Conservation (phyloP, 2,797 vertebrate genomes). For the Crocodylus rhombifer region DNA sequence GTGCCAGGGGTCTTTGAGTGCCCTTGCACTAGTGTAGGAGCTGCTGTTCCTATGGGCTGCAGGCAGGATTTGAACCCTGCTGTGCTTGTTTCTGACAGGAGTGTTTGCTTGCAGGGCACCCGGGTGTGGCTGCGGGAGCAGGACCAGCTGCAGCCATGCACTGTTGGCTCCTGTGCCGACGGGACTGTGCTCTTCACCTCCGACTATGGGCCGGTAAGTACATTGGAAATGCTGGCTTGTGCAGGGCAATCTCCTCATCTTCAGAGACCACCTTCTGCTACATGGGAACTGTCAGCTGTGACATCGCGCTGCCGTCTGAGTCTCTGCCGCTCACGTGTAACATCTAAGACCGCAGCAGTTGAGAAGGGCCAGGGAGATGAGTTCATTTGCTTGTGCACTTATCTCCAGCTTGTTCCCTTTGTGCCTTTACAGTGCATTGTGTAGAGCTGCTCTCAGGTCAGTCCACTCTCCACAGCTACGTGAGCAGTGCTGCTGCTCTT, state of each 20-base stretch:
- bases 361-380: neutral
- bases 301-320: neutral
- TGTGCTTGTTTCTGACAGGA: slow-evolving; percentile 60
- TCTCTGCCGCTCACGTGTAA: neutral
- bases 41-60: neutral
- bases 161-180: slow-evolving; percentile 82
- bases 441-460: neutral
- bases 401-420: neutral
- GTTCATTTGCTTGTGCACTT: no score
- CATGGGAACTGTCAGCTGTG: neutral
- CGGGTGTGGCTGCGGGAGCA: slow-evolving; percentile 89
- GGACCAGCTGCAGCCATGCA: slow-evolving; percentile 89
- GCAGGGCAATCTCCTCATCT: neutral
- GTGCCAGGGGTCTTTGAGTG: neutral
- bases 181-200: slow-evolving; percentile 84
- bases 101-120: slow-evolving; percentile 82
- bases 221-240: neutral
- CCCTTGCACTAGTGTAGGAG: neutral
- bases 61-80: neutral
- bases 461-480: no score
- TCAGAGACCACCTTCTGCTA: neutral
- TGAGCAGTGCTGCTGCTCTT: no score
- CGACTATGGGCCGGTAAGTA: slow-evolving; percentile 89
- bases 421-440: neutral
- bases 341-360: neutral